Percentiles rank a stretch among this genome's conserved stretches.
Conservation (phyloP, 1,140 invertebrate genomes). For the Dicyema japonicum region DNA sequence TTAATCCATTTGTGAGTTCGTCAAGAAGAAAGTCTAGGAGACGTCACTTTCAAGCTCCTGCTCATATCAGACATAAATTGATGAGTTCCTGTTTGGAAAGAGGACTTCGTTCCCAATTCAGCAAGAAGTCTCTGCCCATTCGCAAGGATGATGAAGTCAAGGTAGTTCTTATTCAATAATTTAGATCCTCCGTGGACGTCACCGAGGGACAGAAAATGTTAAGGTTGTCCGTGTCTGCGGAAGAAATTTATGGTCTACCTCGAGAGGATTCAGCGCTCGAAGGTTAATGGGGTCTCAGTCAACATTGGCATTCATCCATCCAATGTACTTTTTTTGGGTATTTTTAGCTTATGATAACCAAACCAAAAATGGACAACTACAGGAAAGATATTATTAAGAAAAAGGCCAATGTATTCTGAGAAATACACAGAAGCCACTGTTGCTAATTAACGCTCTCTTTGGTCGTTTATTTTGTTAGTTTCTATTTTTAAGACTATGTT, state of each 20-base stretch:
- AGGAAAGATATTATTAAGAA: constrained; percentile 78
- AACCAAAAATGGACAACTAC: constrained; percentile 93
- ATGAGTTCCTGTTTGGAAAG: constrained; percentile 98
- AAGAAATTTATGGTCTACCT: constrained; percentile 95
- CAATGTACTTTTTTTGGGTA: constrained; percentile 34
- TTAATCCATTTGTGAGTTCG: constrained; percentile 58
- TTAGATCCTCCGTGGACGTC: constrained; percentile 72
- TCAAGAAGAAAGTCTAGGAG: constrained; percentile 84
- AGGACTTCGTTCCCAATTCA: constrained; percentile 79
- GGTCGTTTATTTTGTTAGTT: too few species aligned
- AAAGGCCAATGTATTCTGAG: too few species aligned
- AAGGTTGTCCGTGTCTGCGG: constrained; percentile 88
- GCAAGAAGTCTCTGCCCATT: constrained; percentile 80
- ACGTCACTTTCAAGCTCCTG: constrained; percentile 84
- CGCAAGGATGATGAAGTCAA: constrained; percentile 86
- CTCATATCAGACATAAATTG: constrained; percentile 60
- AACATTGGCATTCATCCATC: constrained; percentile 93
- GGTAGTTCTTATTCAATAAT: too few species aligned
- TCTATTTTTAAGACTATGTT: too few species aligned
- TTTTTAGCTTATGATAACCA: constrained; percentile 60
- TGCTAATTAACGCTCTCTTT: too few species aligned
- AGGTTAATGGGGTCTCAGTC: constrained; percentile 82
- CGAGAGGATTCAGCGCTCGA: constrained; percentile 87
- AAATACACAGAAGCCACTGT: too few species aligned
- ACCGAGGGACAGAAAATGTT: constrained; percentile 88